Percentiles rank a stretch among this genome's conserved stretches.
Evolutionary conservation across 2,888 invertebrate species (phyloP).

Genomic region (Pseudeuparius sepicola): DNA sequence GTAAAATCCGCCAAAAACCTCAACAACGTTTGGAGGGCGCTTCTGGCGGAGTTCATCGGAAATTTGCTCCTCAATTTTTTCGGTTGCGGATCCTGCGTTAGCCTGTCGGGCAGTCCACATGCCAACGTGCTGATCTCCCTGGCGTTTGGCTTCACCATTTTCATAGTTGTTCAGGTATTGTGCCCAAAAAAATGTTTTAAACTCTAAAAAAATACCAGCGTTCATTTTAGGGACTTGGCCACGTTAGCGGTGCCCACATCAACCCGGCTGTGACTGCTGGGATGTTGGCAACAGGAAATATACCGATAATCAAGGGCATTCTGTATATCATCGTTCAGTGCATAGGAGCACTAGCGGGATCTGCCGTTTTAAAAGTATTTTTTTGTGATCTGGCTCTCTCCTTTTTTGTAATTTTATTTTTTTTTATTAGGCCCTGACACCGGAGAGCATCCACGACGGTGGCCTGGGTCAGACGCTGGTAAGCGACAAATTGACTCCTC

Average conservation of each 20-base stretch:
- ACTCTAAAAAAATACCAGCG: too few relatives aligned
- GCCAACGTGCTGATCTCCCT: slow-evolving; percentile 59
- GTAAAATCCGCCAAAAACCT: slow-evolving; percentile 54
- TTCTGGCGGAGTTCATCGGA: slow-evolving; percentile 81
- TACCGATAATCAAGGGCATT: slow-evolving; percentile 61
- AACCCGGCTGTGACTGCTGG: slow-evolving; percentile 88
- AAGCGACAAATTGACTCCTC: slow-evolving; percentile 47
- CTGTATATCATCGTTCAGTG: slow-evolving; percentile 78
- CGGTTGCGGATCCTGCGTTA: slow-evolving; percentile 72
- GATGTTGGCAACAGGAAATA: slow-evolving; percentile 68
- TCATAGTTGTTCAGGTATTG: slow-evolving; percentile 67
- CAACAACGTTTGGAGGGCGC: slow-evolving; percentile 63
- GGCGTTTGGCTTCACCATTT: slow-evolving; percentile 79
- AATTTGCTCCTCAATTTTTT: slow-evolving; percentile 81
- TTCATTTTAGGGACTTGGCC: slow-evolving; percentile 62
- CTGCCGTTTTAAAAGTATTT: slow-evolving; percentile 60
- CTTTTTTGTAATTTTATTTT: too few relatives aligned
- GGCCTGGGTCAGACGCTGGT: slow-evolving; percentile 62
- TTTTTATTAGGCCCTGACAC: slow-evolving; percentile 52
- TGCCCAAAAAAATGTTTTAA: too few relatives aligned
- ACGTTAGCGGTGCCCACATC: slow-evolving; percentile 83
- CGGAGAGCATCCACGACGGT: slow-evolving; percentile 46
- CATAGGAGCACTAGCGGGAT: slow-evolving; percentile 71
- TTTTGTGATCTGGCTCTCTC: background rate
- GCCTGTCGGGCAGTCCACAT: slow-evolving; percentile 38